These are phyloP conservation scores for Coranthus polyacanthus DNA, from an alignment of 2,797 vertebrate species.

Conservation along the genomic window DNA sequence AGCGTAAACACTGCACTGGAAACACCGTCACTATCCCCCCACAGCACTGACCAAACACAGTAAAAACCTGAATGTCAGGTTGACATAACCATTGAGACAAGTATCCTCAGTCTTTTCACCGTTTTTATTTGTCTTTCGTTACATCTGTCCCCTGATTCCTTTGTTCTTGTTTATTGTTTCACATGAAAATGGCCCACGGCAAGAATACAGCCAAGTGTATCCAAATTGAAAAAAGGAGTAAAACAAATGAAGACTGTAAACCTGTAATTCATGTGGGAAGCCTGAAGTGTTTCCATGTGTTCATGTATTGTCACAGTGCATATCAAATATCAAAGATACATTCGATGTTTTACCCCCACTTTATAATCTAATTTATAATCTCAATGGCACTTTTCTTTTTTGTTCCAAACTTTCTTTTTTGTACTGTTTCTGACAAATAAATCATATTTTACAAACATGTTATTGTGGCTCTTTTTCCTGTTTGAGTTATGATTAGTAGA, in stretches of 20 bases:
- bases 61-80: conserved; percentile 15
- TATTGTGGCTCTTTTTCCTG: not conserved
- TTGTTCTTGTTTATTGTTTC: conserved; percentile 23
- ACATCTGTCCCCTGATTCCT: conserved; percentile 22
- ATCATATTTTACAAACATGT: conserved; percentile 41
- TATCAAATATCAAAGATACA: conserved; percentile 2
- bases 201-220: conserved; percentile 41
- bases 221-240: too few species aligned
- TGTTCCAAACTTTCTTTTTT: conserved; percentile 18
- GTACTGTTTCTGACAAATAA: conserved; percentile 54
- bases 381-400: conserved; percentile 50
- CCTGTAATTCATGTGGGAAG: not conserved
- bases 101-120: not conserved
- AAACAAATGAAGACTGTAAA: not conserved
- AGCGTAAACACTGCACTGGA: conserved; percentile 74
- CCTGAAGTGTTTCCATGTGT: too few species aligned
- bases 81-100: conserved; percentile 19
- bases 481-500: not conserved
- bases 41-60: conserved; percentile 64
- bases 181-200: conserved; percentile 4
- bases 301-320: not conserved
- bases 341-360: conserved; percentile 20
- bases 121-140: not conserved
- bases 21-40: conserved; percentile 8
- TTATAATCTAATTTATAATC: conserved; percentile 12